Evolutionary conservation across 2,888 invertebrate genomes (phyloP).

Genomic region (Pocota personata): DNA sequence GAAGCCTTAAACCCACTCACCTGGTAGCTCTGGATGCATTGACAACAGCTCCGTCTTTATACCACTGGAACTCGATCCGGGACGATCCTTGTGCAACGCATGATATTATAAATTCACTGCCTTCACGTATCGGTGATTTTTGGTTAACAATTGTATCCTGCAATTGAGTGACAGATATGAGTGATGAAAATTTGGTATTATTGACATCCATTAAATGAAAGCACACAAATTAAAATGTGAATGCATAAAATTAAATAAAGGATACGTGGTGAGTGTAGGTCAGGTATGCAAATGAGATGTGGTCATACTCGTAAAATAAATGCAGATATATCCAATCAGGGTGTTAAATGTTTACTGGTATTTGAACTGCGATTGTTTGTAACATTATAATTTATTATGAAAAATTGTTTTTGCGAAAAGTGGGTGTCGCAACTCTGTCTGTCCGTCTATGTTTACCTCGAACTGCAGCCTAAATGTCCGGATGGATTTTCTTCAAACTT

Average conservation of each 20-base stretch:
- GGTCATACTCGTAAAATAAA: background rate
- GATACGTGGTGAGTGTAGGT: background rate
- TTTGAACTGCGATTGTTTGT: background rate
- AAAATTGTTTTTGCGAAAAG: background rate
- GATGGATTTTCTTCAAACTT: no score
- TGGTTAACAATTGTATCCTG: constrained; percentile 85
- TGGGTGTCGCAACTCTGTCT: no score
- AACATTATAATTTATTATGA: background rate
- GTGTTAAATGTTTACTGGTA: background rate
- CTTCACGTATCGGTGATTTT: constrained; percentile 85
- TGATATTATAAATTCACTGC: constrained; percentile 90
- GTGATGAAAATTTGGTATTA: constrained; percentile 20
- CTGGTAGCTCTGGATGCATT: constrained; percentile 90
- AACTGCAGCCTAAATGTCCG: no score
- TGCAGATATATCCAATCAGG: background rate
- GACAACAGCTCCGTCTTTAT: constrained; percentile 90
- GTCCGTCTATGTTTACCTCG: no score
- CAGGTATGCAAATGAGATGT: background rate
- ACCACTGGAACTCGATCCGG: constrained; percentile 90
- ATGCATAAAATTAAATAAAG: background rate
- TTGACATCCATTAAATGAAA: constrained; percentile 46
- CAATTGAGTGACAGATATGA: constrained; percentile 58
- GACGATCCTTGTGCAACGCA: constrained; percentile 91
- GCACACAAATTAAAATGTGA: constrained; percentile 4
- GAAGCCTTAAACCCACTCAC: constrained; percentile 82